Conservation (phyloP, 2,888 invertebrate genomes). For the Cetonia aurata region DNA sequence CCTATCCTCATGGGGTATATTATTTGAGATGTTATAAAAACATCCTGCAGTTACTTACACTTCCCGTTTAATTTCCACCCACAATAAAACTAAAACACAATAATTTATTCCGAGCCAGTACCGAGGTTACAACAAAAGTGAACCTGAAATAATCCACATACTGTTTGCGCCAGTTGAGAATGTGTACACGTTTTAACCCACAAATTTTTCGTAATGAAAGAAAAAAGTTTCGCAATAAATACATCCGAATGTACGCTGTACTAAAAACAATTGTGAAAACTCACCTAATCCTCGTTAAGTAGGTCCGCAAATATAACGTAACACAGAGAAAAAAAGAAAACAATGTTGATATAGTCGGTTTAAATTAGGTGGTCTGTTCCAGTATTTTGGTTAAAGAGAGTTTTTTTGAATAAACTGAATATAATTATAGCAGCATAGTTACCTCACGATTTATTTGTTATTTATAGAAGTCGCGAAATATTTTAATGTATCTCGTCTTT, state of each 20-base stretch:
- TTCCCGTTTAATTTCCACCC: too few species aligned
- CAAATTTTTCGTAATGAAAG: conserved; percentile 24
- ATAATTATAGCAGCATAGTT: conserved; percentile 30
- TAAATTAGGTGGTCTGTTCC: conserved; percentile 36
- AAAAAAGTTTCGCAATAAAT: conserved; percentile 32
- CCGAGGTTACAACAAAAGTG: not conserved
- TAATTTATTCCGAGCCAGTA: too few species aligned
- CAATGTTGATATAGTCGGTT: conserved; percentile 25
- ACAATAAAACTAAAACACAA: too few species aligned
- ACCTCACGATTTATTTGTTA: conserved; percentile 24
- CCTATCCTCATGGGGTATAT: too few species aligned
- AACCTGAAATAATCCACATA: conserved; percentile 16
- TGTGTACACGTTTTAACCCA: conserved; percentile 7
- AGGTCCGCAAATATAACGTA: conserved; percentile 13
- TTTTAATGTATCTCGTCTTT: conserved; percentile 28
- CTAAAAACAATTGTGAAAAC: conserved; percentile 32
- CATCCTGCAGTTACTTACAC: too few species aligned
- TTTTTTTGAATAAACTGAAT: conserved; percentile 23
- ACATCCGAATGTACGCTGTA: conserved; percentile 14
- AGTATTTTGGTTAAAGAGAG: conserved; percentile 26
- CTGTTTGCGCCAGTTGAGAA: conserved; percentile 15
- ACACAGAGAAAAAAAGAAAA: conserved; percentile 15
- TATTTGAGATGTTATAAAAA: too few species aligned
- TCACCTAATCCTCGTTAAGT: conserved; percentile 35
- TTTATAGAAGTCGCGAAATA: conserved; percentile 30